Conservation (phyloP, 2,113 vertebrate genomes). For the Erythrolamprus reginae region DNA sequence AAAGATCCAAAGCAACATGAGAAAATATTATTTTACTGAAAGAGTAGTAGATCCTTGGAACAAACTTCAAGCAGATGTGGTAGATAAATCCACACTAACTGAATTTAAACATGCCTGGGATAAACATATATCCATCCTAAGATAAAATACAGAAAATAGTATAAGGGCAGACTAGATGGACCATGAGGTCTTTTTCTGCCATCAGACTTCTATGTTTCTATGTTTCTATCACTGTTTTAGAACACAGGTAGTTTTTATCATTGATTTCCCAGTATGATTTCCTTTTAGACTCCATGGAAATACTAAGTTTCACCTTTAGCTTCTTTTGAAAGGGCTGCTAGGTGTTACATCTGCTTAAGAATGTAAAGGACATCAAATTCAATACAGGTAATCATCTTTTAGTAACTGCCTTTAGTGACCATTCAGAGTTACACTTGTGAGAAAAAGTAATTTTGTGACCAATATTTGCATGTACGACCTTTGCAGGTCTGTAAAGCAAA, state of each 20-base stretch:
- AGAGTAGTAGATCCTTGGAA: too few species aligned
- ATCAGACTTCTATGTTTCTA: too few species aligned
- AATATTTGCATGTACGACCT: not conserved
- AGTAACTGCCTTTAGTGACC: not conserved
- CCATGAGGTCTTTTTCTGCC: too few species aligned
- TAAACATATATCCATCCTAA: too few species aligned
- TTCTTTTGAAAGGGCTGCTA: not conserved
- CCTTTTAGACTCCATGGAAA: not conserved
- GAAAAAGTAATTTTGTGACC: not conserved
- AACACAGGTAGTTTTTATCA: not conserved
- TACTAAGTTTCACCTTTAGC: not conserved
- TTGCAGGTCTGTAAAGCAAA: not conserved
- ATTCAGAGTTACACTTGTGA: not conserved
- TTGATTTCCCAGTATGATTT: not conserved
- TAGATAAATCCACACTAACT: too few species aligned
- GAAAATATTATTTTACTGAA: too few species aligned
- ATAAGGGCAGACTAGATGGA: too few species aligned
- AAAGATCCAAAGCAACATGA: too few species aligned
- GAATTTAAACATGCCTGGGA: too few species aligned
- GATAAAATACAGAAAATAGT: too few species aligned
- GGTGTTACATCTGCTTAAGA: not conserved
- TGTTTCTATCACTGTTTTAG: too few species aligned
- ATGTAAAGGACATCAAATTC: not conserved
- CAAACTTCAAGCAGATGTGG: too few species aligned
- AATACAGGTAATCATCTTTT: not conserved